Base-by-base conservation (phyloP, 2,888 invertebrate species). In the Pharmacophagus antenor region DNA sequence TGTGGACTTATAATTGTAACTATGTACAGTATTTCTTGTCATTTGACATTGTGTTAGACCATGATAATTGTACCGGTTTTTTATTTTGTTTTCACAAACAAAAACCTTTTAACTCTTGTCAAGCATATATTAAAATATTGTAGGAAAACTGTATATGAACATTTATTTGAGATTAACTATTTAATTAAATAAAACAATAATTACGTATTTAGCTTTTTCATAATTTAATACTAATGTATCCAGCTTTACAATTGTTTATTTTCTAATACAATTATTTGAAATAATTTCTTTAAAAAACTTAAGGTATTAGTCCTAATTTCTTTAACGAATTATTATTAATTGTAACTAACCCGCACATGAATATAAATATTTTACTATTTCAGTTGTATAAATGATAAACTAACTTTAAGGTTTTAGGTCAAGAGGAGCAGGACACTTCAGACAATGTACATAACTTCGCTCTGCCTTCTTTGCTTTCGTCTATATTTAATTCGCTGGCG, bases 21-120 rank as follows among this genome's bases (percentile, higher is more conserved):
- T n/a, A 21, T 17, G 18, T 47, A 52, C 7, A 23, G 18, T 41
- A 21, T 20, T 31, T 15, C 22, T 31, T 46, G 57, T 53, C 58
- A 53, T 49, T 27, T 53, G 53, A 58, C 58, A 59, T 59, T 59
- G 54, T 48, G 41, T 42, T 48, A 49, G 49, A 54, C 58, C 54
- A 48, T 48, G 47, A 53, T 58, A 31, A 20, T 46, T 37, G 17
- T 52, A 58, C 52, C 41, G 37, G 37, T 37, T 37, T 37, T n/a
- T 37, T 37, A 37, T 2, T 37, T 37, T 27, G 10, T 27, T 37
- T 37, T n/a, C 37, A 2, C 3, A 37, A n/a, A n/a, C n/a, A n/a
- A n/a, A n/a, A n/a, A n/a, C n/a, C n/a, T n/a, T n/a, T 37, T n/a
- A 3, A 37, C n/a, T 37, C 15, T 1, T 37, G 37, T 37, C 37